phyloP scores from a whole-genome alignment of 2,113 vertebrate species.

The Sisor rabdophorus region DNA sequence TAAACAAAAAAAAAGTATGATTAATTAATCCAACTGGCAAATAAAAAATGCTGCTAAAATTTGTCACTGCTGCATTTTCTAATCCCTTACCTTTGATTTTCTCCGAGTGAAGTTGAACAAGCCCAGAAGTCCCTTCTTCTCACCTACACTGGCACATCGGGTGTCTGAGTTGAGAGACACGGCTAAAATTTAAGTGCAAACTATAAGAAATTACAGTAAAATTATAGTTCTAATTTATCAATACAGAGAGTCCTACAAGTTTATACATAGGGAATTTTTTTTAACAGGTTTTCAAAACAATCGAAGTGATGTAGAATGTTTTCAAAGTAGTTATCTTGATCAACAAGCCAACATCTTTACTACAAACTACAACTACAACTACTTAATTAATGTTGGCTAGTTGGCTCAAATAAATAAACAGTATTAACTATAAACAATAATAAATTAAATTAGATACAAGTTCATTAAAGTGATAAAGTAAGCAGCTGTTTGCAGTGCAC shows the following conservation, averaged over 20 bases:
- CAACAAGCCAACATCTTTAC: too few relatives aligned
- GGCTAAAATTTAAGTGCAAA: constrained; percentile 52
- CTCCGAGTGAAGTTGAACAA: constrained; percentile 80
- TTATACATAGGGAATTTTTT: too few relatives aligned
- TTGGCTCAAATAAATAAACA: too few relatives aligned
- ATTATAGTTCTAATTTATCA: neutral
- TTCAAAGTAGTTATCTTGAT: too few relatives aligned
- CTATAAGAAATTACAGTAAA: neutral
- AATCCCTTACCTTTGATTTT: constrained; percentile 80
- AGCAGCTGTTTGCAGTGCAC: neutral
- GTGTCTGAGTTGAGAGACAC: constrained; percentile 73
- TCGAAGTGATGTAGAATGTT: too few relatives aligned
- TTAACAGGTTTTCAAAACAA: too few relatives aligned
- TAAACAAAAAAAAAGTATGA: too few relatives aligned
- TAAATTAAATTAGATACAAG: neutral
- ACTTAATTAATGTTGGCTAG: too few relatives aligned
- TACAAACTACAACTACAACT: too few relatives aligned
- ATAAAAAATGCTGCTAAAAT: too few relatives aligned
- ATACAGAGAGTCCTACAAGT: neutral
- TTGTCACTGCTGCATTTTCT: too few relatives aligned
- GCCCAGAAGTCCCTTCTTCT: constrained; percentile 83
- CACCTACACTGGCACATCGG: constrained; percentile 65
- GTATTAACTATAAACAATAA: neutral
- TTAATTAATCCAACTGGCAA: too few relatives aligned
- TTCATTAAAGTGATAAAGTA: neutral